These are phyloP conservation scores for Coreius guichenoti DNA, from an alignment of 2,797 vertebrate species.

Conservation along the genomic window DNA sequence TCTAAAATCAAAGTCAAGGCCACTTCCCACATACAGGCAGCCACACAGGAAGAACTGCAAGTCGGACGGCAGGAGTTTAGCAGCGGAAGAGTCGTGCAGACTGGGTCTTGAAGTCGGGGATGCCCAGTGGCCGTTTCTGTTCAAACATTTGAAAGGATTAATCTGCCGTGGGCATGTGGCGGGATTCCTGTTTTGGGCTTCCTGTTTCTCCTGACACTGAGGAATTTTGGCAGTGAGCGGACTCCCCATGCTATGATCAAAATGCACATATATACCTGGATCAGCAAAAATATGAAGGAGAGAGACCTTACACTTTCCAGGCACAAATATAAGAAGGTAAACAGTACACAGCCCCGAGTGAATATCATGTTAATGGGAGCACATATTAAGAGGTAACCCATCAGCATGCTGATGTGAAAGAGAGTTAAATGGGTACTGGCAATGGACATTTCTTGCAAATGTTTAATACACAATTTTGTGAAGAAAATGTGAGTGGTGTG, in stretches of 20 bases:
- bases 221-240: slow-evolving; percentile 76
- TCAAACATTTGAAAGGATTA: slow-evolving; percentile 76
- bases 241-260: slow-evolving; percentile 73
- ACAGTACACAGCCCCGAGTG: slow-evolving; percentile 22
- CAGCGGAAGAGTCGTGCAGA: slow-evolving; percentile 78
- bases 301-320: slow-evolving; percentile 70
- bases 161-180: slow-evolving; percentile 69
- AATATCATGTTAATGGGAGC: slow-evolving; percentile 11
- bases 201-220: slow-evolving; percentile 82
- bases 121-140: slow-evolving; percentile 77
- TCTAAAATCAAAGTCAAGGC: slow-evolving; percentile 79
- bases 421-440: slow-evolving; percentile 5
- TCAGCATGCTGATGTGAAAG: slow-evolving; percentile 1
- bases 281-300: slow-evolving; percentile 77
- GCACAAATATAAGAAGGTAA: slow-evolving; percentile 62
- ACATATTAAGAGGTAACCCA: slow-evolving; percentile 4
- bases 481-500: background rate
- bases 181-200: slow-evolving; percentile 74
- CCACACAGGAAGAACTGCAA: slow-evolving; percentile 60
- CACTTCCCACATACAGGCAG: slow-evolving; percentile 69
- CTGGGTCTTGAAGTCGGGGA: slow-evolving; percentile 78
- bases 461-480: background rate
- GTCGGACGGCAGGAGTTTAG: slow-evolving; percentile 75
- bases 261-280: slow-evolving; percentile 72
- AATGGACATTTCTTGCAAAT: background rate